Base-by-base conservation (phyloP, 2,888 invertebrate species). In the Eupithecia insigniata region DNA sequence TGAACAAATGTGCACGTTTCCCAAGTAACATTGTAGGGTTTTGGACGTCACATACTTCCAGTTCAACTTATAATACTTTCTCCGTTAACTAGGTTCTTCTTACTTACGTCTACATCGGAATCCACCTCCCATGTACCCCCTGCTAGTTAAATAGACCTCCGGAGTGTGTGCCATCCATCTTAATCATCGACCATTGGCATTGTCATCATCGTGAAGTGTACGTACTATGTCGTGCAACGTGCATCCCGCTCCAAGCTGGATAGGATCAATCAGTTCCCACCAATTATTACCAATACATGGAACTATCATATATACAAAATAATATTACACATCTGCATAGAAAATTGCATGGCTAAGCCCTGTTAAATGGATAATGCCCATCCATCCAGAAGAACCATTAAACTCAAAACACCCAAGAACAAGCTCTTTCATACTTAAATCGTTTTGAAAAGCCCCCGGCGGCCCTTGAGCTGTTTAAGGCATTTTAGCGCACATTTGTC, bases 401-500 rank as follows among this genome's bases (percentile, higher is more conserved):
- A 55, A 64, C 36, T n/a, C 22, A 22, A 34, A 32, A 62, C 28
- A 61, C 18, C 61, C 18, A 18, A n/a, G 34, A 62, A 32, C 34
- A 30, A 55, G 55, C 26, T 55, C 22, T 55, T 55, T 55, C 26
- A 26, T 55, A 55, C 22, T 5, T 14, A 18, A 62, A 32, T 62
- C 18, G 62, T 34, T 67, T 58, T 30, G 26, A 60, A 71, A 66
- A 18, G 61, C 61, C 69, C 60, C 73, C 66, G 32, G 78, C 66
- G 32, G 78, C 32, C n/a, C 1, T 30, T 78, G 74, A 81, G 84
- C 82, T 81, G 78, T 80, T 28, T 58, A 18, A 43, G 77, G 77
- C 80, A 78, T 81, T 81, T 81, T 78, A 75, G 72, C 61, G 70
- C 68, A 70, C 80, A 83, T 89, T 88, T 86, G 89, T 87, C 86